These are phyloP conservation scores for Bettongia penicillata DNA, from an alignment of 2,113 vertebrate species.

Conservation along the genomic window DNA sequence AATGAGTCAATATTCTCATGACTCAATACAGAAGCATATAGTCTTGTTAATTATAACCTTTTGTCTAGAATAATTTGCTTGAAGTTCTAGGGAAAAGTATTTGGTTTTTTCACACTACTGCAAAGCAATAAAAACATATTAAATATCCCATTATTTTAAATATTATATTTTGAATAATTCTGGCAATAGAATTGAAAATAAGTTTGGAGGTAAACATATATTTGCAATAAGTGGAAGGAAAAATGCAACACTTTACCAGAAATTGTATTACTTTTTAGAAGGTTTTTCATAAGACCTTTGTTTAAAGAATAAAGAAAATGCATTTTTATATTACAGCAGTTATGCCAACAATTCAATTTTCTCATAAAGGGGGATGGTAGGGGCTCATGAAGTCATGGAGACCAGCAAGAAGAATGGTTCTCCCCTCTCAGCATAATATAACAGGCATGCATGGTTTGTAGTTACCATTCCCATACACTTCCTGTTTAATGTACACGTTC, in stretches of 20 bases:
- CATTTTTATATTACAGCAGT: background rate
- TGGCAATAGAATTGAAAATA: slow-evolving; percentile 35
- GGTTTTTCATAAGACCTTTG: background rate
- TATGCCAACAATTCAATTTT: background rate
- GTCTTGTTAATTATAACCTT: background rate
- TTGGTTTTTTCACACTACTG: background rate
- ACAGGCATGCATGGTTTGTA: background rate
- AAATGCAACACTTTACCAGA: slow-evolving; percentile 12
- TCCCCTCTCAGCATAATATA: background rate
- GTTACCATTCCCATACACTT: background rate
- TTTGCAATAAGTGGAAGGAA: slow-evolving; percentile 32
- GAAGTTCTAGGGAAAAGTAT: background rate
- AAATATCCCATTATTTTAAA: background rate
- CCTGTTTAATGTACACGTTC: background rate
- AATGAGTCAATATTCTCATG: background rate
- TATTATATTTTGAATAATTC: background rate
- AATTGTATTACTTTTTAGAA: background rate
- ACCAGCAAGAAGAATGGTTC: background rate
- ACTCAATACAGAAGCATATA: background rate
- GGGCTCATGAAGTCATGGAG: background rate
- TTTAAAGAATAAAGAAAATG: background rate
- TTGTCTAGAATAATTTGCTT: background rate
- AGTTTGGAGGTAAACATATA: slow-evolving; percentile 36
- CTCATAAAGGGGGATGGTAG: accelerated
- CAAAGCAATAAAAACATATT: background rate